Percentiles rank a stretch among this genome's conserved stretches.
Conservation (phyloP, 2,113 vertebrate genomes). For the Aldabrachelys gigantea region DNA sequence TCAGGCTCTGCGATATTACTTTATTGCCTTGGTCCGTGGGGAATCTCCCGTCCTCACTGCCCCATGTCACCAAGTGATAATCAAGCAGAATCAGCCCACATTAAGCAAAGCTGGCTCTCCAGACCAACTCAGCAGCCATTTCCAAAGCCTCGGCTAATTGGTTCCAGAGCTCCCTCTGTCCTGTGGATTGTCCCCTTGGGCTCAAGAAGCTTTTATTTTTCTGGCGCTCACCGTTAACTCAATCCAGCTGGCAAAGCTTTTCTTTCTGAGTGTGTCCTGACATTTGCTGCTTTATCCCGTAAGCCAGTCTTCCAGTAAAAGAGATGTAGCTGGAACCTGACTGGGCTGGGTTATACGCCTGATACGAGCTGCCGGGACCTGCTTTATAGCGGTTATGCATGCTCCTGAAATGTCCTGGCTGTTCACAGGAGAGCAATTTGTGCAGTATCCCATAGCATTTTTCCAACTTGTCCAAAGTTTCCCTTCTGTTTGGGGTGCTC, state of each 20-base stretch:
- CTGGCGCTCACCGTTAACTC: neutral
- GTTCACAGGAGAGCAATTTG: neutral
- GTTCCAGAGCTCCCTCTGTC: neutral
- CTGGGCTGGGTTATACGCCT: too few species aligned
- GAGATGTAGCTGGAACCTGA: neutral
- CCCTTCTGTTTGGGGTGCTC: neutral
- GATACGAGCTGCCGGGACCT: neutral
- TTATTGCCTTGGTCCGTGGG: neutral
- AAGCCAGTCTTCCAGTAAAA: neutral
- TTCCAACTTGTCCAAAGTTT: neutral
- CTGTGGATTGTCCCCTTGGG: neutral
- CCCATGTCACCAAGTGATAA: neutral
- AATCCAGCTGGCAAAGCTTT: neutral
- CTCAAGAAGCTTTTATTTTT: neutral
- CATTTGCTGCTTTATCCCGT: neutral
- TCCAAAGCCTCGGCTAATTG: neutral
- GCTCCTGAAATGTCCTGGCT: neutral
- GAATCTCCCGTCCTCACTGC: neutral
- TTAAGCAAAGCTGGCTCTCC: neutral
- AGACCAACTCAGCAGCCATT: neutral
- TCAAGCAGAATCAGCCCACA: neutral
- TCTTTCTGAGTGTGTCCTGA: neutral
- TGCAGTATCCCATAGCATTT: too few species aligned
- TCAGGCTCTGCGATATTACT: neutral
- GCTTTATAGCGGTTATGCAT: neutral